Percentiles rank a stretch among this genome's conserved stretches.
Evolutionary conservation across 2,797 vertebrate genomes (phyloP).

Genomic region (Yasuhikotakia modesta): DNA sequence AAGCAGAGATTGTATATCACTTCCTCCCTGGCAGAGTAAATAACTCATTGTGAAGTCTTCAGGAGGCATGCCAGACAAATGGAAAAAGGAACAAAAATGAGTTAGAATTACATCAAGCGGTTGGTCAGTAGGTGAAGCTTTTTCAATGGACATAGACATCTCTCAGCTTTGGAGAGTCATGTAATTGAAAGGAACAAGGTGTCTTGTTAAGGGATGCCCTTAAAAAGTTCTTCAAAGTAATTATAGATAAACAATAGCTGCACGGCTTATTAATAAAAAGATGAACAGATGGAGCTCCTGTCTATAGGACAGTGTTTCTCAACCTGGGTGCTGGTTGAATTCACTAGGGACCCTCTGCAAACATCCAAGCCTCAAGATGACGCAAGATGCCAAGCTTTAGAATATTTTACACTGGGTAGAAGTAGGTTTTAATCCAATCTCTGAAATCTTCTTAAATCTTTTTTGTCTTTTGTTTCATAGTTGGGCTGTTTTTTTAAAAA

Average conservation of each 20-base stretch:
- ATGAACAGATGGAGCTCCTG: not conserved
- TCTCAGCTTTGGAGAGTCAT: conserved; percentile 25
- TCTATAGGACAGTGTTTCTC: not conserved
- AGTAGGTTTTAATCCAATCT: too few relatives aligned
- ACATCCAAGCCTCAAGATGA: too few relatives aligned
- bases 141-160: conserved; percentile 42
- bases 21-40: conserved; percentile 51
- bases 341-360: too few relatives aligned
- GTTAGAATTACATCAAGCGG: conserved; percentile 24
- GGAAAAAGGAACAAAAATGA: conserved; percentile 24
- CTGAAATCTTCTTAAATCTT: not conserved
- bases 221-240: not conserved
- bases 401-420: too few relatives aligned
- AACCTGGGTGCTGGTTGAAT: too few relatives aligned
- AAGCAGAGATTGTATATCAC: conserved; percentile 36
- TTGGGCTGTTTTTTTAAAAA: too few relatives aligned
- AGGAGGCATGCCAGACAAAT: conserved; percentile 42
- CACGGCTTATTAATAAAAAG: not conserved
- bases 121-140: conserved; percentile 42
- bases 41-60: conserved; percentile 62
- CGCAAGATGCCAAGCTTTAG: too few relatives aligned
- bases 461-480: too few relatives aligned
- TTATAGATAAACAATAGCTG: not conserved
- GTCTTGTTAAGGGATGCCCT: too few relatives aligned
- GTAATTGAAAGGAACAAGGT: conserved; percentile 8